phyloP scores from a whole-genome alignment of 2,888 invertebrate genomes.

The Hypselothyrea guttata region DNA sequence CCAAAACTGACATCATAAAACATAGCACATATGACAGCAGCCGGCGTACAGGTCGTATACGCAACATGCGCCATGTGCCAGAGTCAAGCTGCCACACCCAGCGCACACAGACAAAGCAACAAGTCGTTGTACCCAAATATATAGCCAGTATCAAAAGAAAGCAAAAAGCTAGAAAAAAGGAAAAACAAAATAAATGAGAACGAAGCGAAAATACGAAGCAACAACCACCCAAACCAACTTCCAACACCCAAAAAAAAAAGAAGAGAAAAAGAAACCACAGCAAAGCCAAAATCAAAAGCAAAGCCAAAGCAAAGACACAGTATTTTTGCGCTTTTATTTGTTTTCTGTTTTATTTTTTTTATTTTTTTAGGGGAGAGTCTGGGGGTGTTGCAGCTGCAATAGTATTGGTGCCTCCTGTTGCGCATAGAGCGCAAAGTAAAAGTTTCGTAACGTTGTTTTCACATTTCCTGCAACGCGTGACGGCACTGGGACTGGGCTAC shows the following conservation, averaged over 20 bases:
- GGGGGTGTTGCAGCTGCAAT: conserved; percentile 18
- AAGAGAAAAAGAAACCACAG: conserved; percentile 44
- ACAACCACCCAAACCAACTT: conserved; percentile 17
- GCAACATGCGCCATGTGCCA: conserved; percentile 49
- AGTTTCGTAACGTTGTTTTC: conserved; percentile 78
- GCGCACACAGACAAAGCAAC: conserved; percentile 67
- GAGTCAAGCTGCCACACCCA: conserved; percentile 64
- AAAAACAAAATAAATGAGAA: conserved; percentile 48
- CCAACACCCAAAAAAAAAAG: conserved; percentile 39
- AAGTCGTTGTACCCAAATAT: conserved; percentile 75
- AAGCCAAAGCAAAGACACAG: conserved; percentile 33
- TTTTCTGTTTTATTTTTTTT: background rate
- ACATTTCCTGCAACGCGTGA: conserved; percentile 73
- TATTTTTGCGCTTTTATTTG: conserved; percentile 4
- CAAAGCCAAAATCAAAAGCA: conserved; percentile 28
- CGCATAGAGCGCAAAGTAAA: conserved; percentile 69
- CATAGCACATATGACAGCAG: conserved; percentile 67
- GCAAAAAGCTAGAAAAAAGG: conserved; percentile 1
- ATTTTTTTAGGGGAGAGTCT: conserved; percentile 3
- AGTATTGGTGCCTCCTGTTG: conserved; percentile 69
- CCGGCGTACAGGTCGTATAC: conserved; percentile 69
- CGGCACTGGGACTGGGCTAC: conserved; percentile 34
- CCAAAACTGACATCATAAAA: conserved; percentile 78
- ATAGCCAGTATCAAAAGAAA: conserved; percentile 44
- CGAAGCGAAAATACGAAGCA: conserved; percentile 56